Conservation (phyloP, 2,113 vertebrate genomes). For the Tachysurus vachellii region DNA sequence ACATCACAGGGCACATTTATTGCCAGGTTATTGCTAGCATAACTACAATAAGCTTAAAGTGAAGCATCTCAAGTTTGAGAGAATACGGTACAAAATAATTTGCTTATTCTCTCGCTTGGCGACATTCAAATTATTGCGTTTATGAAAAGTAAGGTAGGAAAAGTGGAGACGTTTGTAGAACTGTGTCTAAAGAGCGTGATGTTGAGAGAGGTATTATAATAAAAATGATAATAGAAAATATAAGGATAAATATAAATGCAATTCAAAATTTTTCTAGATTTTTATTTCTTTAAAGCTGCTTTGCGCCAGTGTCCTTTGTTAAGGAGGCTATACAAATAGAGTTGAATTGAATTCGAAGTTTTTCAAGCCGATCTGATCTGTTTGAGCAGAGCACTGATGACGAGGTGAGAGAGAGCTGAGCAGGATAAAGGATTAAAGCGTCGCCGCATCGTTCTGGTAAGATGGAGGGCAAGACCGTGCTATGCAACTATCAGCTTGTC, state of each 20-base stretch:
- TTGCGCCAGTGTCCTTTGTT: too few relatives aligned
- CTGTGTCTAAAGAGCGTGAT: too few relatives aligned
- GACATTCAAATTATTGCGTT: background rate
- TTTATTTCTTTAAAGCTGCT: too few relatives aligned
- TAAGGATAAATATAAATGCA: too few relatives aligned
- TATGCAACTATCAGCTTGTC: background rate
- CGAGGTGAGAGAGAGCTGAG: background rate
- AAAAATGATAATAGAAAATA: background rate
- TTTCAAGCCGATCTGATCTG: background rate
- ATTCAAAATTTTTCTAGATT: too few relatives aligned
- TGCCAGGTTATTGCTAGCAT: background rate
- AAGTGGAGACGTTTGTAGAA: background rate
- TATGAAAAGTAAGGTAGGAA: background rate
- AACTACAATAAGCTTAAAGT: background rate
- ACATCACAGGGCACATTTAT: background rate
- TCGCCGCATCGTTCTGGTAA: background rate
- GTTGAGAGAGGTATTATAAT: background rate
- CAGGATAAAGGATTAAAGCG: background rate
- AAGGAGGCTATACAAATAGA: too few relatives aligned
- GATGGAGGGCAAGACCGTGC: background rate
- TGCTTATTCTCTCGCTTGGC: background rate
- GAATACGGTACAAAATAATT: too few relatives aligned
- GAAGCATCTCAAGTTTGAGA: background rate
- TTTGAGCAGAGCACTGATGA: background rate
- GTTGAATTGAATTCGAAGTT: too few relatives aligned